phyloP scores from a whole-genome alignment of 2,888 invertebrate species.

The Achlya flavicornis region DNA sequence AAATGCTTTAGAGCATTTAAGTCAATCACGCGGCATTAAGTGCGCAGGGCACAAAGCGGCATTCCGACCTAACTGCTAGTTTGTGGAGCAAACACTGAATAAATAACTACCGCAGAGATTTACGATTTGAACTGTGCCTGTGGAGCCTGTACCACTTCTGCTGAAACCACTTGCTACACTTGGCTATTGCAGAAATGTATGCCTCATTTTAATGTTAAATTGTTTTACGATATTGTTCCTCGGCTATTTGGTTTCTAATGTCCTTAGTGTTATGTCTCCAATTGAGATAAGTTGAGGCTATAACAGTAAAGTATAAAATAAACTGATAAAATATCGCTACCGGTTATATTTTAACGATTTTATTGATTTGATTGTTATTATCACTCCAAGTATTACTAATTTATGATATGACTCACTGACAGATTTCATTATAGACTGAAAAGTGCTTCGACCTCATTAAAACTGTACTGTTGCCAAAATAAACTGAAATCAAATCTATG shows the following conservation, averaged over 20 bases:
- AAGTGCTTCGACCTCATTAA: neutral
- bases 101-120: slow-evolving; percentile 34
- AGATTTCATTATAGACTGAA: neutral
- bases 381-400: neutral
- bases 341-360: neutral
- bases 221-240: neutral
- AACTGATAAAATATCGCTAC: neutral
- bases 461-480: neutral
- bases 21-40: slow-evolving; percentile 10
- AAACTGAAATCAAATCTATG: neutral
- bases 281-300: neutral
- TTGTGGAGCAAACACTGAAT: slow-evolving; percentile 38
- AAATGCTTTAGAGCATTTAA: slow-evolving; percentile 4
- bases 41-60: slow-evolving; percentile 12
- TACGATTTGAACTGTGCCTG: slow-evolving; percentile 24
- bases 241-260: neutral
- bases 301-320: neutral
- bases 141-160: slow-evolving; percentile 3
- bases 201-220: slow-evolving; percentile 8
- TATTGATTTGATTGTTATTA: neutral
- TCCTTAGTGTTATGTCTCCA: neutral
- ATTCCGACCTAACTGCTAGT: slow-evolving; percentile 17
- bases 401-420: neutral
- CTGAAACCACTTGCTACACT: neutral
- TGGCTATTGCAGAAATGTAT: slow-evolving; percentile 1